Percentiles rank a stretch among this genome's conserved stretches.
Conservation (phyloP, 64 coral and sea anemone genomes). For the Acropora yongei region DNA sequence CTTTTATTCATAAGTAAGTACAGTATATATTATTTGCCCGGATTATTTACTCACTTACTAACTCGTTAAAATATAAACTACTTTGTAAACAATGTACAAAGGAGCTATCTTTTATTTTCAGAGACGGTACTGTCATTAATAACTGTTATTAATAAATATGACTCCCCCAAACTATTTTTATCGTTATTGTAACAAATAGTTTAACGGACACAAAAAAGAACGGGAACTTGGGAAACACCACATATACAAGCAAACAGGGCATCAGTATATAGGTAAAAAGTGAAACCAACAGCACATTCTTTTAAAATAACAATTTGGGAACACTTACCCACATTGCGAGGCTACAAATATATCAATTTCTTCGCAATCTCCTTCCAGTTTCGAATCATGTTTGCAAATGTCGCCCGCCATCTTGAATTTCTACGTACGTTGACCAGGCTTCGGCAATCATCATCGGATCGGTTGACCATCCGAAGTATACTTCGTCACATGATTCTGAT, state of each 20-base stretch:
- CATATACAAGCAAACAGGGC: neutral
- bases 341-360: conserved; percentile 89
- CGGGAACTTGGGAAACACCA: no score
- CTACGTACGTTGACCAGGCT: neutral
- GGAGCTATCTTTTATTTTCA: neutral
- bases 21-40: no score
- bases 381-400: conserved; percentile 21
- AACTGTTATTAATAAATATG: no score
- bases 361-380: conserved; percentile 44
- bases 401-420: conserved; percentile 70
- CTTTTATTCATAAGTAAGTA: no score
- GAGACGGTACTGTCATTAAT: no score
- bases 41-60: no score
- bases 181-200: no score
- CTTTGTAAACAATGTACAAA: neutral
- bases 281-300: neutral
- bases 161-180: no score
- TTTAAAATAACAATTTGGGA: neutral
- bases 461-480: neutral
- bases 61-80: no score
- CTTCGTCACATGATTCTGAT: conserved; percentile 35
- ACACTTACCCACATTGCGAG: conserved; percentile 80
- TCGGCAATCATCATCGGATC: conserved; percentile 38
- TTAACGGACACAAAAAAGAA: no score
- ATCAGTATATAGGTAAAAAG: neutral